These are phyloP conservation scores for Mustelus asterias DNA, from an alignment of 2,113 vertebrate genomes.

Conservation along the genomic window DNA sequence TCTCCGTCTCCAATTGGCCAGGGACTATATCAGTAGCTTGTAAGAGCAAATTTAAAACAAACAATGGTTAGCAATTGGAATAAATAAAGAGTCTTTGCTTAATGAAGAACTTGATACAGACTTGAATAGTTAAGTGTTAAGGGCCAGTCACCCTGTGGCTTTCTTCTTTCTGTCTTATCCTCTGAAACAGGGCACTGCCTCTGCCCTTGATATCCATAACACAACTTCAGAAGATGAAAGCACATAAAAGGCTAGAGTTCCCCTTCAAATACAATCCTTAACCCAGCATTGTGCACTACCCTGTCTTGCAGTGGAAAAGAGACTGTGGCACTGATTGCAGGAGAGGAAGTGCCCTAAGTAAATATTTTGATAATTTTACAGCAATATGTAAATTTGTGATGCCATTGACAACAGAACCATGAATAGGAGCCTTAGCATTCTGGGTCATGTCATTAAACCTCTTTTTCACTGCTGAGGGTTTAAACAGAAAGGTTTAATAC, in stretches of 20 bases:
- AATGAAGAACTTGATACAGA: background rate
- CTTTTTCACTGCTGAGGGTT: background rate
- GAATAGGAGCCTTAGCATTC: background rate
- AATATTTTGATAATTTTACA: background rate
- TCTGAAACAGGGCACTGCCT: background rate
- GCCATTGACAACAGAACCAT: background rate
- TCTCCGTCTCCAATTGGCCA: background rate
- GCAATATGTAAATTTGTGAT: background rate
- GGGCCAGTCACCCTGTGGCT: background rate
- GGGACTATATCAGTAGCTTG: background rate
- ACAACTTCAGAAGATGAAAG: background rate
- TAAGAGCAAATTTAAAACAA: background rate
- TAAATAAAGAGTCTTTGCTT: background rate
- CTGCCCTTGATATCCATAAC: background rate
- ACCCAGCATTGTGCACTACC: background rate
- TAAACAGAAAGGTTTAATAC: background rate
- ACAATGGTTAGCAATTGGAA: background rate
- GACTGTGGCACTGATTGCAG: background rate
- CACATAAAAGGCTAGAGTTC: background rate
- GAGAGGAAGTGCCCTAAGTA: background rate
- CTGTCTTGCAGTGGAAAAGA: background rate
- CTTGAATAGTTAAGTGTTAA: background rate
- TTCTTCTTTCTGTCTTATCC: background rate
- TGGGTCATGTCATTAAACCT: background rate
- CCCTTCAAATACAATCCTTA: background rate